Evolutionary conservation across 1,140 invertebrate species (phyloP).

Genomic region (Drosophila fuyamai): DNA sequence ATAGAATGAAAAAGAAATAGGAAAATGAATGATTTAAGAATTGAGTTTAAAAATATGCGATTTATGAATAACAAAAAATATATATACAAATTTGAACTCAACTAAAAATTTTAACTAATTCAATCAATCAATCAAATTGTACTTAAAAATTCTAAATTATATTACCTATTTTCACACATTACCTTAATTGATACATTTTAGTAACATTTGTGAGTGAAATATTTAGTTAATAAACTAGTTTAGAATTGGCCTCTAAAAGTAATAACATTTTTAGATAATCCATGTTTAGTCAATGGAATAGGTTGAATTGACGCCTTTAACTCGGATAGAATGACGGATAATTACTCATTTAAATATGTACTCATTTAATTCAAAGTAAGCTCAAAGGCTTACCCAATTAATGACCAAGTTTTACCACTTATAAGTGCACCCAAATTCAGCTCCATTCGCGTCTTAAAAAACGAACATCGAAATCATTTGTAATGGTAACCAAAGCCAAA

Average conservation of each 20-base stretch:
- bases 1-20: background rate
- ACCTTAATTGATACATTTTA: background rate
- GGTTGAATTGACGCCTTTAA: background rate
- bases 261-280: background rate
- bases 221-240: constrained; percentile 8
- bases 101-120: no score
- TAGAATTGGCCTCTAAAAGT: background rate
- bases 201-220: background rate
- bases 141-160: background rate
- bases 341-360: background rate
- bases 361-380: constrained; percentile 1
- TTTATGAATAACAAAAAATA: no score
- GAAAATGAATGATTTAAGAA: no score
- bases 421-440: constrained; percentile 10
- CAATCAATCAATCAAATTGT: background rate
- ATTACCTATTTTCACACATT: background rate
- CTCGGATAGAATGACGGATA: no score
- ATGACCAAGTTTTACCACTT: constrained; percentile 1
- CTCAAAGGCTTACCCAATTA: background rate
- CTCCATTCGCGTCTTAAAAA: constrained; percentile 16
- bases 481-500: constrained; percentile 47
- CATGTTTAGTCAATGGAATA: background rate
- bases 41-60: no score
- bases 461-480: constrained; percentile 39
- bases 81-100: no score